Conservation (phyloP, 2,113 vertebrate genomes). For the Empidonax alnorum region DNA sequence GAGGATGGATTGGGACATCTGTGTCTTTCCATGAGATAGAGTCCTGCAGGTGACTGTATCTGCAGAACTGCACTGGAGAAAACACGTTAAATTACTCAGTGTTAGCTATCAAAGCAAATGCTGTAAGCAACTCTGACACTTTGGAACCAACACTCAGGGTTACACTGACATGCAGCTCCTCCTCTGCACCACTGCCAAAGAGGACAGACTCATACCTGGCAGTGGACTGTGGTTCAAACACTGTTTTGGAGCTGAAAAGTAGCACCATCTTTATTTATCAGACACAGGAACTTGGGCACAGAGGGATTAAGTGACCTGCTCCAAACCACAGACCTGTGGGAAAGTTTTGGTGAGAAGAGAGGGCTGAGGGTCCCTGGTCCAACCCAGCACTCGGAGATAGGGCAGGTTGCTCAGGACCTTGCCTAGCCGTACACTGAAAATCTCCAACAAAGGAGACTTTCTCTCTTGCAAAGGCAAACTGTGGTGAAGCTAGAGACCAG, state of each 20-base stretch:
- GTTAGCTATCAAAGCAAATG: background rate
- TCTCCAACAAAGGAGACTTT: background rate
- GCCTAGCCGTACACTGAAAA: background rate
- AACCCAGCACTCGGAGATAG: background rate
- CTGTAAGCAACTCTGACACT: background rate
- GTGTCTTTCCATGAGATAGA: background rate
- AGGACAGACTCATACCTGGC: background rate
- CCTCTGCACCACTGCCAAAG: background rate
- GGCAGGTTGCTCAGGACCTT: background rate
- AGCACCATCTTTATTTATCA: background rate
- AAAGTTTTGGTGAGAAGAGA: background rate
- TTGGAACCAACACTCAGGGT: background rate
- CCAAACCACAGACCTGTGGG: background rate
- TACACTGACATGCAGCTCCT: background rate
- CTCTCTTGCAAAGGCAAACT: background rate
- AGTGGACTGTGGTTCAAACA: background rate
- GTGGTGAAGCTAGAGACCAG: background rate
- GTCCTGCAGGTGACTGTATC: background rate
- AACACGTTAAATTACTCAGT: background rate
- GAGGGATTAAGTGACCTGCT: background rate
- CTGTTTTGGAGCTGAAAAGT: background rate
- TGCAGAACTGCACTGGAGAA: background rate
- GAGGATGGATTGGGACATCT: background rate
- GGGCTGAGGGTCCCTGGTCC: background rate
- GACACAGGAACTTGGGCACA: background rate